Base-by-base conservation (phyloP, 1,140 invertebrate species). In the roundworm (Caenorhabditis elegans) region DNA sequence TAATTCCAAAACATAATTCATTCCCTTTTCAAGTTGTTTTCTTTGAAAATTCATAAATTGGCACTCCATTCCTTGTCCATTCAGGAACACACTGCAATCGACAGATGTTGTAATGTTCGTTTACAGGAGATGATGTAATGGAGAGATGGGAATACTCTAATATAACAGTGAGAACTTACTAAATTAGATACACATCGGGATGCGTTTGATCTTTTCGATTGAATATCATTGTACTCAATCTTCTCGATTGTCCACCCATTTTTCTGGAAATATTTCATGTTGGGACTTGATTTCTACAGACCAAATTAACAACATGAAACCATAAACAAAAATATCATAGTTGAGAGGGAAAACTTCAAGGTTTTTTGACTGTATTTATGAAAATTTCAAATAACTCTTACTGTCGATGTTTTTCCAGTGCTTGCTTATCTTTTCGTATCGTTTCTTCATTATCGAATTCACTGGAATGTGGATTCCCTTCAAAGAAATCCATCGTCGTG, bases 51-150 rank as follows among this genome's bases (percentile, higher is more conserved):
- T 78, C n/a, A 86, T 55, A 79, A 76, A 78, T 28, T 85, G 84
- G 47, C 86, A 80, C 24, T 86, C 82, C 79, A 87, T 86, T 48
- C 86, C 86, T 28, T 87, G 83, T 22, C 86, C 86, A 76, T 86
- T 86, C 43, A 86, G 78, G 78, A 86, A 86, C 11, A 83, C 84
- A 79, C 82, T 86, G 83, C 70, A 83, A 77, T 17, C 24, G n/a
- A 26, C 22, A 85, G 22, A 28, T 60, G 17, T 8, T 78, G 39
- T 28, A 78, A 28, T 13, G 19, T 5, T 39, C 28, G n/a, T 39
- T 55, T 77, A 31, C 48, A 77, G 4, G 15, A 77, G 28, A 48
- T 51, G 43, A 77, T 48, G 49, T 24, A 79, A 79, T 43, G 39
- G 19, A 17, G 24, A 19, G n/a, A 51, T 8, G 49, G 8, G 24